Evolutionary conservation across 2,113 vertebrate species (phyloP), one percentile per base, ranked within the genome.

Genomic region (Hippocampus abdominalis): DNA sequence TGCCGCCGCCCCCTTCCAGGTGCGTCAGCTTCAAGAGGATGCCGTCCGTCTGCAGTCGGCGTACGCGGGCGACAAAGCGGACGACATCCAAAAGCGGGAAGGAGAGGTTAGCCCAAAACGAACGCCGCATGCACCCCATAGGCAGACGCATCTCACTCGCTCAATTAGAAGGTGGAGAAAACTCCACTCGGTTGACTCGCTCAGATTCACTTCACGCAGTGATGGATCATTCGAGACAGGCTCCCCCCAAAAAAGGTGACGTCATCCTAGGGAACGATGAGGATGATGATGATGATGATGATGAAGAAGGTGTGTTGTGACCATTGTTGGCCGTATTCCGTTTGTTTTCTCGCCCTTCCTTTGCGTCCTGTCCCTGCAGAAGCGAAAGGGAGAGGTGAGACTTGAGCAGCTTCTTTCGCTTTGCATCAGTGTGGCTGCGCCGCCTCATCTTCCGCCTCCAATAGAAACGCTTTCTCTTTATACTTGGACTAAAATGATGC

Each of bases 61-160:
- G 6, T 99, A 99, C 0, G 97, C 97, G 0, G 97, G 97, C 25
- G 97, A 99, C 81, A 99, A 99, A 86, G 97, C 97, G 0, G 97
- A 99, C 2, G 97, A 99, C 90, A 99, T 99, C 78, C 96, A 99
- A 88, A 96, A 96, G 89, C 91, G 97, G 27, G 97, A 99, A 81
- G 95, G 94, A 0, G 97, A 99, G 88, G 90, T 90, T 70, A 84
- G 89, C 48, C 0, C 0, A 0, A 10, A 16, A 20, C 40, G 16
- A 3, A 11, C 32, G 21, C 8, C 62, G 4, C 56, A 18, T 6
- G 3, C 25, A 18, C 23, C 8, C 8, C 21, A 12, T 10, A 10
- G 4, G 23, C 23, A 10, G 1, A 1, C 56, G 12, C n/a, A 12
- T 2, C 49, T 21, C 18, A 44, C 42, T 9, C 42, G 42, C 42